These are phyloP conservation scores for Triops cancriformis DNA, from an alignment of 1,140 invertebrate species.

Conservation along the genomic window DNA sequence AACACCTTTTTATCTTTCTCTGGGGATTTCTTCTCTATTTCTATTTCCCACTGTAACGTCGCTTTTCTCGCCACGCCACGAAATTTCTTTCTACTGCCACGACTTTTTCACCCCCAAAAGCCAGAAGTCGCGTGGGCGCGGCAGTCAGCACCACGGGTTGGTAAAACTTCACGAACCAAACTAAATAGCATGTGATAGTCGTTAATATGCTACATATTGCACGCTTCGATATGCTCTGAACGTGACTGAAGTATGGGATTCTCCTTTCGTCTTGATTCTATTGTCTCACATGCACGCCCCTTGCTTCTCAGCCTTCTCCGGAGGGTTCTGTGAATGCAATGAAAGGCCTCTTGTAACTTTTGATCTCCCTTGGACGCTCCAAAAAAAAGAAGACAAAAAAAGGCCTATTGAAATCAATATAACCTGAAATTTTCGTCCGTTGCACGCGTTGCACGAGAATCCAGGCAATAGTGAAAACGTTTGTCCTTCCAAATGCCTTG, in stretches of 20 bases:
- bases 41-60: background rate
- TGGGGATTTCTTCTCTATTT: background rate
- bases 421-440: too few species aligned
- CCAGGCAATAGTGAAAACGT: too few species aligned
- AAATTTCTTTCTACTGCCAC: conserved; percentile 7
- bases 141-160: conserved; percentile 16
- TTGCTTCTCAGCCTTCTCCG: background rate
- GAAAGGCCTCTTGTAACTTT: background rate
- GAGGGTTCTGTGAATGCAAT: background rate
- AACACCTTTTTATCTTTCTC: conserved; percentile 10
- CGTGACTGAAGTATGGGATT: background rate
- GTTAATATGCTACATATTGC: background rate
- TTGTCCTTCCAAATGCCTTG: too few species aligned
- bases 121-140: conserved; percentile 21
- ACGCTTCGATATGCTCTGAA: background rate
- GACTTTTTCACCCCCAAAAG: conserved; percentile 15
- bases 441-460: too few species aligned
- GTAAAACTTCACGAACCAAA: conserved; percentile 14
- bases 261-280: background rate
- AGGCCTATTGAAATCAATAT: too few species aligned
- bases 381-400: too few species aligned
- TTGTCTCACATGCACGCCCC: conserved; percentile 13
- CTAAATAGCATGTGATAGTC: background rate
- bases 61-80: background rate
- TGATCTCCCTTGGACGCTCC: background rate